Conservation (phyloP, 2,797 vertebrate species). For the Meda fulgida region DNA sequence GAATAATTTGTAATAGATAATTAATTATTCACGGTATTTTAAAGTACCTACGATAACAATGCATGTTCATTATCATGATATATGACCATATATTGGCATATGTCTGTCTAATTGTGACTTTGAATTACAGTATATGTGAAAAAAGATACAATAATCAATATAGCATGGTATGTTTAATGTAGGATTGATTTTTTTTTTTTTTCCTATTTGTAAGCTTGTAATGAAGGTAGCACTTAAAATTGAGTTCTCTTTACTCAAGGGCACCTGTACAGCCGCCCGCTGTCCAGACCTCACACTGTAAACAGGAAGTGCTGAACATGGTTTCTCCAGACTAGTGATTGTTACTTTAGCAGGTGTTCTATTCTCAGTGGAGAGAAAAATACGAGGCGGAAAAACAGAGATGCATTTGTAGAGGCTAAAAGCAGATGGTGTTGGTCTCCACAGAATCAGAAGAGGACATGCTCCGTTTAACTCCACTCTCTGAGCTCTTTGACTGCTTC, state of each 20-base stretch:
- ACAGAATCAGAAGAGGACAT: slow-evolving; percentile 48
- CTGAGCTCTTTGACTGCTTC: slow-evolving; percentile 15
- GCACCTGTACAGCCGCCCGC: slow-evolving; percentile 13
- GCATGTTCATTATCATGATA: no score
- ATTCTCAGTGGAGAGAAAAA: slow-evolving; percentile 52
- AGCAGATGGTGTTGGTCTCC: slow-evolving; percentile 61
- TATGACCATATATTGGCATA: no score
- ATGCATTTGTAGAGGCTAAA: slow-evolving; percentile 41
- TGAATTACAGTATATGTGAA: neutral
- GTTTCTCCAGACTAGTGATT: slow-evolving; percentile 25
- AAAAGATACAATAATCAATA: neutral
- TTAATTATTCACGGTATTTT: no score
- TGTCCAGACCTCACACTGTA: slow-evolving; percentile 3
- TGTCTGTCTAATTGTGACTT: neutral
- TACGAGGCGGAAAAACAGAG: slow-evolving; percentile 47
- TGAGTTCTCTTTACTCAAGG: neutral
- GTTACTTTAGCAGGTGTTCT: slow-evolving; percentile 61
- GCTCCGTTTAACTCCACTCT: slow-evolving; percentile 55
- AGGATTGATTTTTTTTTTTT: neutral
- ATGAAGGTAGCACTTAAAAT: neutral
- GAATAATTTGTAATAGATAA: no score
- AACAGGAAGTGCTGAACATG: slow-evolving; percentile 43
- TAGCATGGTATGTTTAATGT: neutral
- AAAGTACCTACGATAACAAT: no score
- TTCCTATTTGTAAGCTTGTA: no score